phyloP scores from a whole-genome alignment of 2,113 vertebrate genomes.

The Hiodon alosoides region DNA sequence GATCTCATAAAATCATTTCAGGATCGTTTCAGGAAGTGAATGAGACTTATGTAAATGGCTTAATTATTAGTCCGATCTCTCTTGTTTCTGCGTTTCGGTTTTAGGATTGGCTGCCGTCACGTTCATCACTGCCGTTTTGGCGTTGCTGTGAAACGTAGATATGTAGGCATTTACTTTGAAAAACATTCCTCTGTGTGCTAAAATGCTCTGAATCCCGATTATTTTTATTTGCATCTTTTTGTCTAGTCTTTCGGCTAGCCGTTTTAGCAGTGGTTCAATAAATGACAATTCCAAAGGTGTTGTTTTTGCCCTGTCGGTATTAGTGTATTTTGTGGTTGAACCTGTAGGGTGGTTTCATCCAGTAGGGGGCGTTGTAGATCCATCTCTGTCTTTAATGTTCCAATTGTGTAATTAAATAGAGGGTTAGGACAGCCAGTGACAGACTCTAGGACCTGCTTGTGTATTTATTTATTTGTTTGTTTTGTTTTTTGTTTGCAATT shows the following conservation, averaged over 20 bases:
- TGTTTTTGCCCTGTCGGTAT: slow-evolving; percentile 19
- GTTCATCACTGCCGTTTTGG: too few species aligned
- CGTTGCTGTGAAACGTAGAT: too few species aligned
- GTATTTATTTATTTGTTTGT: not conserved
- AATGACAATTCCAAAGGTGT: not conserved
- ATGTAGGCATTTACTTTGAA: too few species aligned
- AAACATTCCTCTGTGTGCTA: too few species aligned
- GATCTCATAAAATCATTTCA: too few species aligned
- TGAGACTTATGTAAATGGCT: too few species aligned
- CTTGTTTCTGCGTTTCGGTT: too few species aligned
- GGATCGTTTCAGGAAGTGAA: too few species aligned
- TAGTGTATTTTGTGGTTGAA: slow-evolving; percentile 6
- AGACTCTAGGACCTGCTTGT: not conserved
- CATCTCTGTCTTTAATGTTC: slow-evolving; percentile 8
- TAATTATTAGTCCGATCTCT: too few species aligned
- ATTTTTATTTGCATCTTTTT: too few species aligned
- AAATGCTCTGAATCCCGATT: too few species aligned
- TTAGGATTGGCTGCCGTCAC: too few species aligned
- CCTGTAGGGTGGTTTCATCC: slow-evolving; percentile 20
- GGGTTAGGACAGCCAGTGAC: not conserved
- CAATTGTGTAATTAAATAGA: not conserved
- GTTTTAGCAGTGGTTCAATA: slow-evolving; percentile 2
- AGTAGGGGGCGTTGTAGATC: slow-evolving; percentile 35
- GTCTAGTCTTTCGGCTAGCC: not conserved
- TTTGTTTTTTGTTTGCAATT: not conserved